Conservation (phyloP, 2,113 vertebrate genomes). For the Tychaedon coryphoeus region DNA sequence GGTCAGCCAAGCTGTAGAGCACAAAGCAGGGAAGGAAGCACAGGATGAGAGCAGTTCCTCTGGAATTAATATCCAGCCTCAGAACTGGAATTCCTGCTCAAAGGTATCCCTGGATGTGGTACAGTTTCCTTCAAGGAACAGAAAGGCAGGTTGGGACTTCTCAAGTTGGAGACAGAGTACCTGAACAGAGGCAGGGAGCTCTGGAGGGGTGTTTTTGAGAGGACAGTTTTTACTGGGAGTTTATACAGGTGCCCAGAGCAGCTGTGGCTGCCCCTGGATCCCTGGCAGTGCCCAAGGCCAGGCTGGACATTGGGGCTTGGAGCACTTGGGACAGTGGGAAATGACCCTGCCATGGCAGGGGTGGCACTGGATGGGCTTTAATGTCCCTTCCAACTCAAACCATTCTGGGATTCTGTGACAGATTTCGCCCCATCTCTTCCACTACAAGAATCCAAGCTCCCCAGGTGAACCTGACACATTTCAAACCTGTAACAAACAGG, state of each 20-base stretch:
- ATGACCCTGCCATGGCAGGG: neutral
- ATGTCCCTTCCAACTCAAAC: neutral
- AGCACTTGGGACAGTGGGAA: neutral
- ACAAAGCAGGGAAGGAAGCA: neutral
- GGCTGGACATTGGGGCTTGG: neutral
- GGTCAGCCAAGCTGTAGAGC: conserved; percentile 81
- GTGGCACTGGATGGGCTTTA: fast-evolving
- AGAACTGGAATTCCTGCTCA: neutral
- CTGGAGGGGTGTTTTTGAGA: neutral
- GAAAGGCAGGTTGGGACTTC: fast-evolving
- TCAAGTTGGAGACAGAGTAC: neutral
- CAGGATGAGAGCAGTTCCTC: neutral
- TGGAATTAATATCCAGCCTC: neutral
- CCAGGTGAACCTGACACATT: neutral
- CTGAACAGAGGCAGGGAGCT: neutral
- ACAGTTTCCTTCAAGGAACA: neutral
- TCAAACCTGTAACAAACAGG: neutral
- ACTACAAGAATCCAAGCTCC: neutral
- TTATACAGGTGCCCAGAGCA: neutral
- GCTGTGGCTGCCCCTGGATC: neutral
- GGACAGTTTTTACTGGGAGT: neutral
- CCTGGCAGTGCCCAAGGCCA: neutral
- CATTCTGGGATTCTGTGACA: neutral
- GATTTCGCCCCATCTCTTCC: neutral
- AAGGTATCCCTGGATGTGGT: neutral